A percentile compares a stretch with the other conserved stretches of the same genome.
Evolutionary conservation across 2,888 invertebrate species (phyloP).

Genomic region (Sepiola atlantica): DNA sequence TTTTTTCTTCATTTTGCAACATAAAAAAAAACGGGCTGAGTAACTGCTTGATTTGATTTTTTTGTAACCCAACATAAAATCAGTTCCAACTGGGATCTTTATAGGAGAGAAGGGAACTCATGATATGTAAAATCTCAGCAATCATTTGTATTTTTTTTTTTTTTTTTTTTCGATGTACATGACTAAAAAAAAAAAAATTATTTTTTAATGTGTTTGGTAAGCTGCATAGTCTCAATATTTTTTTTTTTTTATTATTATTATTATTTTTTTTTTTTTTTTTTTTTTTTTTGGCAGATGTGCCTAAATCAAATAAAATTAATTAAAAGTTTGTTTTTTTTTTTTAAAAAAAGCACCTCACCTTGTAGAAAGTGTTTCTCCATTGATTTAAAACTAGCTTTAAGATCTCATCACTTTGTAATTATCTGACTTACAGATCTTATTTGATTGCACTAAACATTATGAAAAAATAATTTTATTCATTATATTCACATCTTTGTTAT

Average conservation of each 20-base stretch:
- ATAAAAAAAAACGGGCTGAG: no score
- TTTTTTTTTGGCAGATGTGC: not conserved
- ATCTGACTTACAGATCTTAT: not conserved
- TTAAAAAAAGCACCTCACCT: not conserved
- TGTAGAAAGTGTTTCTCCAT: not conserved
- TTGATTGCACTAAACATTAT: not conserved
- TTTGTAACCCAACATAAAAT: no score
- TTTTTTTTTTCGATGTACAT: not conserved
- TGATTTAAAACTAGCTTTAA: not conserved
- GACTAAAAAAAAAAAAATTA: not conserved
- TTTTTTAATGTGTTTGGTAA: not conserved
- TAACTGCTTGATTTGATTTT: no score
- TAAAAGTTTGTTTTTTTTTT: no score
- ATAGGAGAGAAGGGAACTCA: no score
- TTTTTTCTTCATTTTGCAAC: no score
- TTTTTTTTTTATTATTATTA: no score
- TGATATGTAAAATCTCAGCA: no score
- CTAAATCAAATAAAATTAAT: not conserved
- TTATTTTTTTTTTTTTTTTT: no score
- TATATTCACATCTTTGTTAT: not conserved
- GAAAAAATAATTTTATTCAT: not conserved
- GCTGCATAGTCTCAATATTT: not conserved
- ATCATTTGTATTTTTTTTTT: not conserved
- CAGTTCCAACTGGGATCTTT: no score
- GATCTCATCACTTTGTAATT: not conserved